Evolutionary conservation across 2,888 invertebrate species (phyloP).

Genomic region (Sinohyriopsis cumingii): DNA sequence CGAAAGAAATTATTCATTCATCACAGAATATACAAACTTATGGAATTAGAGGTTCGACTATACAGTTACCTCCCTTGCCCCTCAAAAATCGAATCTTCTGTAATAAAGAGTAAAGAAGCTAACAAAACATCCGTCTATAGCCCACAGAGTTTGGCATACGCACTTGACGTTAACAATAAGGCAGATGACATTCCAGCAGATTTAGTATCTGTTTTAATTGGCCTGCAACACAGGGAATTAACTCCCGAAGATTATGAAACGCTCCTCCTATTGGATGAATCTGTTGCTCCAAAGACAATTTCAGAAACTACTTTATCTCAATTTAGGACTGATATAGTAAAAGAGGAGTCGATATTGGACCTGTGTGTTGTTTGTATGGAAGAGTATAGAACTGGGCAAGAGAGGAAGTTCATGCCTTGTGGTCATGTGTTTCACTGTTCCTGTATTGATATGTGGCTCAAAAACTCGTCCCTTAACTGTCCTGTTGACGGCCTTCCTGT

Average conservation of each 20-base stretch:
- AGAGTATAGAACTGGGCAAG: constrained; percentile 55
- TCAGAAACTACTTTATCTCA: constrained; percentile 35
- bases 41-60: constrained; percentile 37
- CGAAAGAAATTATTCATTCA: constrained; percentile 55
- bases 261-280: constrained; percentile 63
- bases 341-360: constrained; percentile 31
- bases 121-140: constrained; percentile 27
- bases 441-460: constrained; percentile 69
- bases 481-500: constrained; percentile 68
- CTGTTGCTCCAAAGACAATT: constrained; percentile 65
- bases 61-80: constrained; percentile 32
- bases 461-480: constrained; percentile 65
- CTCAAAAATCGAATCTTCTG: constrained; percentile 8
- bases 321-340: constrained; percentile 56
- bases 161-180: constrained; percentile 46
- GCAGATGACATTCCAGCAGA: constrained; percentile 39
- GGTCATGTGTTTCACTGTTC: constrained; percentile 64
- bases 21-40: constrained; percentile 53
- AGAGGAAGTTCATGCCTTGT: constrained; percentile 65
- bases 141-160: constrained; percentile 50
- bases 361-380: constrained; percentile 68
- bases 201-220: constrained; percentile 57
- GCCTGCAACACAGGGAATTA: constrained; percentile 67
- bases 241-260: constrained; percentile 70
- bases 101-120: constrained; percentile 18